phyloP scores from a whole-genome alignment of 2,113 vertebrate species.

The Silurus glanis region DNA sequence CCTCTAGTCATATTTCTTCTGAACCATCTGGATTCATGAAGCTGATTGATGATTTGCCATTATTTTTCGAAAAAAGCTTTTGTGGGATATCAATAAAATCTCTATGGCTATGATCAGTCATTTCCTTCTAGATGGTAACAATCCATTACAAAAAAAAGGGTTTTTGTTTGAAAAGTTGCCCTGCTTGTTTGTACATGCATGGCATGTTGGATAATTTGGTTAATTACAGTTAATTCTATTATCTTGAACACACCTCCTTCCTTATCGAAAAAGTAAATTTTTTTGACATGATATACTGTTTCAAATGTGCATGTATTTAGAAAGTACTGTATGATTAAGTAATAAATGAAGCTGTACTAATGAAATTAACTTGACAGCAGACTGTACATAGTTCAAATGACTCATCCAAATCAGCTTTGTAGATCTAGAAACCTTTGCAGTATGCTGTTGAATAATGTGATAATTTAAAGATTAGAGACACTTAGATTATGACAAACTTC shows the following conservation, averaged over 20 bases:
- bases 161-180: not conserved
- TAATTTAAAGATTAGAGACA: not conserved
- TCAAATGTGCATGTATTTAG: not conserved
- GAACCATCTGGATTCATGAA: not conserved
- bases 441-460: not conserved
- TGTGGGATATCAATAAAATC: not conserved
- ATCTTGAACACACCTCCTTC: not conserved
- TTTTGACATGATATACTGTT: not conserved
- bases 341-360: not conserved
- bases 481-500: not conserved
- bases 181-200: not conserved
- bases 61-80: not conserved
- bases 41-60: not conserved
- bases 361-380: not conserved
- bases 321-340: not conserved
- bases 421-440: not conserved
- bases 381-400: not conserved
- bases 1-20: not conserved
- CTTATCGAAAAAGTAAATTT: not conserved
- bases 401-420: not conserved
- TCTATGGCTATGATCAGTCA: not conserved
- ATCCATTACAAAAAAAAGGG: not conserved
- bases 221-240: not conserved
- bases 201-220: not conserved
- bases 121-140: not conserved